Percentiles rank a stretch among this genome's conserved stretches.
Conservation (phyloP, 2,113 vertebrate genomes). For the Myotis davidii region DNA sequence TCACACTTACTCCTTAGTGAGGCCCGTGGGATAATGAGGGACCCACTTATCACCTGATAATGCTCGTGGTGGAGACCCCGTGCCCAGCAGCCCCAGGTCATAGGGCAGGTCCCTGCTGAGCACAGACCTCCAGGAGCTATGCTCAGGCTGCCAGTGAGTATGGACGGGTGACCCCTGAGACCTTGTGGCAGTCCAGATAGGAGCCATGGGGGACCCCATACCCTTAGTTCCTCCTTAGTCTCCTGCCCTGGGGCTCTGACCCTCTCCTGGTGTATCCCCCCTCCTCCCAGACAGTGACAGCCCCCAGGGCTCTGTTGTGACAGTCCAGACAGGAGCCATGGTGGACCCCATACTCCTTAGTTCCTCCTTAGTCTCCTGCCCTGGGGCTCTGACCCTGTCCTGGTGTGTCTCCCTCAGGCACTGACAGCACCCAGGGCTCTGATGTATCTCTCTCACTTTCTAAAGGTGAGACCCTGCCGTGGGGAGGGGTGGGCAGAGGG, state of each 20-base stretch:
- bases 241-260: neutral
- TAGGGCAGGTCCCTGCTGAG: neutral
- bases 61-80: neutral
- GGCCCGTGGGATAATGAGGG: neutral
- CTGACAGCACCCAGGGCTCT: fast-evolving
- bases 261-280: neutral
- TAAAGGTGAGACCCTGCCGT: neutral
- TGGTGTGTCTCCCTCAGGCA: neutral
- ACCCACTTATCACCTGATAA: fast-evolving
- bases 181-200: neutral
- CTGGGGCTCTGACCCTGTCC: neutral
- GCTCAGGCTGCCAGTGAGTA: fast-evolving
- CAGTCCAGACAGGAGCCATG: fast-evolving
- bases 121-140: neutral
- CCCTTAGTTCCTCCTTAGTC: neutral
- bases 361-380: neutral
- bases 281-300: fast-evolving
- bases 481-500: fast-evolving
- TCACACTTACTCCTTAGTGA: neutral
- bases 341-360: too few relatives aligned
- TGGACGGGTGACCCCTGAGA: neutral
- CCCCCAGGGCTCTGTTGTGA: neutral
- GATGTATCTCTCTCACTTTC: fast-evolving
- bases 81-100: neutral
- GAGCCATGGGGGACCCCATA: too few relatives aligned